These are phyloP conservation scores for Chaenogobius annularis DNA, from an alignment of 2,113 vertebrate species.

Conservation along the genomic window DNA sequence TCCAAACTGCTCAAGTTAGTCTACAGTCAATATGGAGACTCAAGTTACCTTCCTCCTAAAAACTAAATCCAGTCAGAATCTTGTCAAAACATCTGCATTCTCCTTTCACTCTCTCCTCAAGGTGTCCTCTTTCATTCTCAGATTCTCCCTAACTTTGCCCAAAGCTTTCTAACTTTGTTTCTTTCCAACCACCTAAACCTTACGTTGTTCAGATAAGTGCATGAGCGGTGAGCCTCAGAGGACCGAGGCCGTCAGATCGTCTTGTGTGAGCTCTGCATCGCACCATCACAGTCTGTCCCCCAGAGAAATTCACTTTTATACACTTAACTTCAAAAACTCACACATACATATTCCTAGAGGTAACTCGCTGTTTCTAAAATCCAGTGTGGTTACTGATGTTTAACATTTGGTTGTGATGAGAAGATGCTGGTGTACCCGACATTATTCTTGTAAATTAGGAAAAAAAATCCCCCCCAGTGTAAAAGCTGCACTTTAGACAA, in stretches of 20 bases:
- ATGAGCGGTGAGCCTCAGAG: conserved; percentile 1
- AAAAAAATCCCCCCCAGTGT: too few species aligned
- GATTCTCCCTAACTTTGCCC: conserved; percentile 5
- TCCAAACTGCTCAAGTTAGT: neutral
- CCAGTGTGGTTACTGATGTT: neutral
- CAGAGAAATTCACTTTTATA: conserved; percentile 5
- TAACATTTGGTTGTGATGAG: neutral
- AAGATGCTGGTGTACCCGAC: neutral
- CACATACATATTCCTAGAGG: conserved; percentile 4
- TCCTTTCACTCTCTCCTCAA: neutral
- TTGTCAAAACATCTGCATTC: conserved; percentile 5
- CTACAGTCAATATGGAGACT: neutral
- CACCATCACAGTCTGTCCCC: neutral
- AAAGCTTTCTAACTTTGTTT: neutral
- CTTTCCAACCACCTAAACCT: neutral
- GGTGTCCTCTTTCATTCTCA: conserved; percentile 8
- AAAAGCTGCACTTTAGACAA: too few species aligned
- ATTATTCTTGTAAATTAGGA: too few species aligned
- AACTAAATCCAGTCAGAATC: neutral
- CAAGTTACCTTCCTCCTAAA: neutral
- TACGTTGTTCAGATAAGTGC: conserved; percentile 1
- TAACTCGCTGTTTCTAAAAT: neutral
- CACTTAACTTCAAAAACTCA: neutral
- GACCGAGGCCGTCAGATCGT: neutral
- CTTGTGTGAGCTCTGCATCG: conserved; percentile 3